Evolutionary conservation across 2,797 vertebrate species (phyloP).

Genomic region (Hippopotamyrus pictus): DNA sequence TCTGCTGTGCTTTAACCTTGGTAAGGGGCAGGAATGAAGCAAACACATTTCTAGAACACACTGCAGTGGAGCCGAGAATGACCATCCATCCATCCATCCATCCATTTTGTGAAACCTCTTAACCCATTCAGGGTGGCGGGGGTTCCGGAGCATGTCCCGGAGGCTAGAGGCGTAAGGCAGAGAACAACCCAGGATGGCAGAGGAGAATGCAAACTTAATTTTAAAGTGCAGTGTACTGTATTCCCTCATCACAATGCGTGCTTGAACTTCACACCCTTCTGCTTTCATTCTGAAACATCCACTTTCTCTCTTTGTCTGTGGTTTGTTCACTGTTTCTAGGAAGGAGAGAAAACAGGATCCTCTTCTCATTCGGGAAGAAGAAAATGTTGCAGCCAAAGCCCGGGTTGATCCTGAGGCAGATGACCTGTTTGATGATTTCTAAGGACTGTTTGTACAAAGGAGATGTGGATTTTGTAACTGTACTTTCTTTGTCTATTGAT

Average conservation of each 20-base stretch:
- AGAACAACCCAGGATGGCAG: background rate
- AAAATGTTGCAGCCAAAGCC: conserved; percentile 36
- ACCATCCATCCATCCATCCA: background rate
- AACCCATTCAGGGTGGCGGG: background rate
- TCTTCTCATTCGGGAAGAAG: conserved; percentile 30
- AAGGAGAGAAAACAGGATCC: background rate
- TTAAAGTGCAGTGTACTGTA: background rate
- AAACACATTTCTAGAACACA: background rate
- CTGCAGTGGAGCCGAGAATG: background rate
- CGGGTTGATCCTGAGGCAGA: conserved; percentile 60
- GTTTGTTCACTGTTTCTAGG: background rate
- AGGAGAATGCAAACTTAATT: background rate
- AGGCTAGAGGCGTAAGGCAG: background rate
- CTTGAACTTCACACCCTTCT: background rate
- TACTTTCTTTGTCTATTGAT: background rate
- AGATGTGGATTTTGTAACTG: background rate
- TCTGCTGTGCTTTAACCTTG: background rate
- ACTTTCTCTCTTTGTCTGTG: background rate
- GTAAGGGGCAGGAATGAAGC: background rate
- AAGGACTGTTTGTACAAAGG: conserved; percentile 24
- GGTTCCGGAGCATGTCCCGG: background rate
- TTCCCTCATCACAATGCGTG: background rate
- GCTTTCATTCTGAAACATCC: background rate
- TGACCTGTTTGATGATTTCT: conserved; percentile 78
- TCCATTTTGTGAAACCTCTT: background rate